Evolutionary conservation across 2,888 invertebrate genomes (phyloP).

Genomic region (Anoncus sp.): DNA sequence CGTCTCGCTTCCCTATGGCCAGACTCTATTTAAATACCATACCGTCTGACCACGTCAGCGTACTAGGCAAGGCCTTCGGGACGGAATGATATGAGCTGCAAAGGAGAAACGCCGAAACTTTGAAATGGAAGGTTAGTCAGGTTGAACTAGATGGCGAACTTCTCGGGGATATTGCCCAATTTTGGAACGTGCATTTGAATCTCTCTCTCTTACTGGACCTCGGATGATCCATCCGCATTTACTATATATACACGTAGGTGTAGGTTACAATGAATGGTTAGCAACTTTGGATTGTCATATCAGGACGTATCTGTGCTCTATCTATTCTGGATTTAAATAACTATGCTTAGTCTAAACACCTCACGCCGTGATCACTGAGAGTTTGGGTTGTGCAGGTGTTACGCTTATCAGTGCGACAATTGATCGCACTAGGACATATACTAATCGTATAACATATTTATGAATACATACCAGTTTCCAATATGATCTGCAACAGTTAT

Average conservation of each 20-base stretch:
- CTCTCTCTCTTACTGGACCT: conserved; percentile 15
- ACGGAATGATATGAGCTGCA: conserved; percentile 42
- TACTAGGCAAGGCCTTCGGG: conserved; percentile 23
- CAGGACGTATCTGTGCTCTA: background rate
- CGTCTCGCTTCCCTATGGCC: conserved; percentile 26
- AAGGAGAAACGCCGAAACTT: conserved; percentile 44
- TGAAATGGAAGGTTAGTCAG: conserved; percentile 35
- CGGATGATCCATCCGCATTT: background rate
- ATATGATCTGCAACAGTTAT: conserved; percentile 36
- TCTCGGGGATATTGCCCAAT: conserved; percentile 25
- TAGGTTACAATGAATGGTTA: background rate
- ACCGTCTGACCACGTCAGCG: conserved; percentile 43
- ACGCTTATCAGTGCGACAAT: conserved; percentile 20
- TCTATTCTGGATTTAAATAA: conserved; percentile 20
- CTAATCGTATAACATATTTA: background rate
- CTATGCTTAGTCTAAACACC: conserved; percentile 1
- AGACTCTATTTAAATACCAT: conserved; percentile 49
- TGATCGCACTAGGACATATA: conserved; percentile 9
- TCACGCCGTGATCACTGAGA: background rate
- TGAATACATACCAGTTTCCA: conserved; percentile 12
- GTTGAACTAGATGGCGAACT: conserved; percentile 35
- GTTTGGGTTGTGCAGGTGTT: background rate
- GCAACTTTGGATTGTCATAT: background rate
- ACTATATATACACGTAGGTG: background rate
- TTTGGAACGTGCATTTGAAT: conserved; percentile 13